A percentile compares a stretch with the other conserved stretches of the same genome.
Evolutionary conservation across 1,140 invertebrate genomes (phyloP).

Genomic region (Diprion similis): DNA sequence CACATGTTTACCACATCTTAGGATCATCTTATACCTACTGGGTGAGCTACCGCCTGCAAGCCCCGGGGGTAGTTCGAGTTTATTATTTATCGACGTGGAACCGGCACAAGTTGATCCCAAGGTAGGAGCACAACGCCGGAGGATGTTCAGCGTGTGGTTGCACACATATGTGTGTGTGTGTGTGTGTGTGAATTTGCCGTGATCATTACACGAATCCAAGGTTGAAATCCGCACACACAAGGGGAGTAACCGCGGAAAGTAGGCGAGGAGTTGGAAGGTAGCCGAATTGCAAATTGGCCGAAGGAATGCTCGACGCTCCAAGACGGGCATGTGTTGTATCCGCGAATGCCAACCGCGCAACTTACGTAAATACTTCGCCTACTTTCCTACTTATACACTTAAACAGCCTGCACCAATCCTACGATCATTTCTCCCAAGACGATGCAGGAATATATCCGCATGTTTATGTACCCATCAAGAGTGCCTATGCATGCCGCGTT

Average conservation of each 20-base stretch:
- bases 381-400: slow-evolving; percentile 2
- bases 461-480: too few relatives aligned
- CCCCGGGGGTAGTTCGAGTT: background rate
- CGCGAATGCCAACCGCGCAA: background rate
- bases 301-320: too few relatives aligned
- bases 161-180: background rate
- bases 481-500: too few relatives aligned
- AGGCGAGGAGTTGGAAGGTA: background rate
- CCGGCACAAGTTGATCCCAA: too few relatives aligned
- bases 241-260: background rate
- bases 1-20: too few relatives aligned
- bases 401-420: too few relatives aligned
- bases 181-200: background rate
- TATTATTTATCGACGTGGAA: background rate
- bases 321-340: too few relatives aligned
- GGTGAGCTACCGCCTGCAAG: background rate
- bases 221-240: background rate
- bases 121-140: too few relatives aligned
- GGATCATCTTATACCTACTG: too few relatives aligned
- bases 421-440: too few relatives aligned
- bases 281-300: background rate
- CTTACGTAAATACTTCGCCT: background rate
- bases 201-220: background rate
- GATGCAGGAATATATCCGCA: too few relatives aligned
- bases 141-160: background rate